A percentile compares a stretch with the other conserved stretches of the same genome.
Evolutionary conservation across 2,888 invertebrate genomes (phyloP).

Genomic region (Eristalis pertinax): DNA sequence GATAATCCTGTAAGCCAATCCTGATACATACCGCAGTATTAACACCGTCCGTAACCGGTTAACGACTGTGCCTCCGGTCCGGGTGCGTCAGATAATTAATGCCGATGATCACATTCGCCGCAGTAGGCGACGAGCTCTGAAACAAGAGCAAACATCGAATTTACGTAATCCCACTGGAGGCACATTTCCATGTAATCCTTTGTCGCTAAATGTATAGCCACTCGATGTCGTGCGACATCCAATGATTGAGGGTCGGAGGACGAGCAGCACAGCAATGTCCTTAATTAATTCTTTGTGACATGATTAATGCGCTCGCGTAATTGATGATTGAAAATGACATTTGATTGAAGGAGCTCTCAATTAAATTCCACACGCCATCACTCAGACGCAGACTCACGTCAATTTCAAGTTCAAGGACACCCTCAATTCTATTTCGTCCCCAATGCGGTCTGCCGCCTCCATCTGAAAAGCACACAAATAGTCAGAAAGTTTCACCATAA

Average conservation of each 20-base stretch:
- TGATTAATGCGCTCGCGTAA: neutral
- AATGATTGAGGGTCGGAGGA: neutral
- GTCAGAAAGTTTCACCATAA: neutral
- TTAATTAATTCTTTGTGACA: neutral
- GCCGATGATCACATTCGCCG: neutral
- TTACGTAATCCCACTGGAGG: neutral
- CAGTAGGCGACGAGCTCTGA: neutral
- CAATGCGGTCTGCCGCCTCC: neutral
- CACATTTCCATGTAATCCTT: neutral
- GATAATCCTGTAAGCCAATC: neutral
- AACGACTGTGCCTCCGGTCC: neutral
- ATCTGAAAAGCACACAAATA: neutral
- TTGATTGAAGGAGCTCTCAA: neutral
- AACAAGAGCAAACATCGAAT: neutral
- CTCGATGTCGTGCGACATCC: neutral
- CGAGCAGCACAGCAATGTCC: neutral
- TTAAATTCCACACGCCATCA: neutral
- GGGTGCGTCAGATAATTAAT: neutral
- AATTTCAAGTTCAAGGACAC: neutral
- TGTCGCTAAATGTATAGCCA: neutral
- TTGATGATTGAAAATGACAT: neutral
- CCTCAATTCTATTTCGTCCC: neutral
- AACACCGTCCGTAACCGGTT: neutral
- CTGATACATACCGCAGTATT: neutral
- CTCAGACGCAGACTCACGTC: neutral